Evolutionary conservation across 2,797 vertebrate species (phyloP).

Genomic region (Helarctos malayanus): DNA sequence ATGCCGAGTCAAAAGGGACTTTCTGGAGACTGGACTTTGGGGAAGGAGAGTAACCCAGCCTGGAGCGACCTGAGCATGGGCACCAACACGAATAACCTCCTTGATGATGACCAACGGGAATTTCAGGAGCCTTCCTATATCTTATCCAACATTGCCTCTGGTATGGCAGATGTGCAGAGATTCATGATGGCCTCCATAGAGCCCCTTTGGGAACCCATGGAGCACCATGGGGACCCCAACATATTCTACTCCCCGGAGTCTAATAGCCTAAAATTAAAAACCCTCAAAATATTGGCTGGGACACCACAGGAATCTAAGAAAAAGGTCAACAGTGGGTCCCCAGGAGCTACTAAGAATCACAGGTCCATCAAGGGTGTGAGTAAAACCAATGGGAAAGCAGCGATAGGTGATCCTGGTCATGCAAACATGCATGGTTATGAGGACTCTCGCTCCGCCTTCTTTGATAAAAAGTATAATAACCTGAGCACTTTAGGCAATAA

Average conservation of each 20-base stretch:
- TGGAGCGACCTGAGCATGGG: constrained; percentile 92
- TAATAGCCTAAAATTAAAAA: constrained; percentile 99
- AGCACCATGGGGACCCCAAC: constrained; percentile 92
- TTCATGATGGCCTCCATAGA: constrained; percentile 99
- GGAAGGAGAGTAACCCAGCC: constrained; percentile 89
- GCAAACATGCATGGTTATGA: constrained; percentile 94
- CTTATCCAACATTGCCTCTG: constrained; percentile 99
- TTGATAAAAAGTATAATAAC: constrained; percentile 97
- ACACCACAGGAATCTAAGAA: constrained; percentile 97
- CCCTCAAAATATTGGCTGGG: constrained; percentile 98
- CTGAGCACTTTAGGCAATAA: constrained; percentile 96
- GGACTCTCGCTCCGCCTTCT: constrained; percentile 92
- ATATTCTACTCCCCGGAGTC: constrained; percentile 96
- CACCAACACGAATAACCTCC: constrained; percentile 90
- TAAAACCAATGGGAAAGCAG: constrained; percentile 95
- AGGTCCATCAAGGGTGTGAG: constrained; percentile 95
- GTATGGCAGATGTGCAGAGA: constrained; percentile 99
- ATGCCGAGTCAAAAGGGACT: constrained; percentile 88
- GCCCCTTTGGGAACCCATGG: constrained; percentile 95
- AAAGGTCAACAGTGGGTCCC: constrained; percentile 91
- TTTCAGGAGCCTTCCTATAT: constrained; percentile 99
- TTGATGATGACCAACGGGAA: constrained; percentile 98
- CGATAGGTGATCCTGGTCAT: constrained; percentile 92
- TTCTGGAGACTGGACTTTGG: constrained; percentile 93
- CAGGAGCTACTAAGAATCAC: constrained; percentile 93